A percentile compares a stretch with the other conserved stretches of the same genome.
These are phyloP conservation scores for Bathynomus jamesi DNA, from an alignment of 1,140 invertebrate genomes.

Conservation along the genomic window DNA sequence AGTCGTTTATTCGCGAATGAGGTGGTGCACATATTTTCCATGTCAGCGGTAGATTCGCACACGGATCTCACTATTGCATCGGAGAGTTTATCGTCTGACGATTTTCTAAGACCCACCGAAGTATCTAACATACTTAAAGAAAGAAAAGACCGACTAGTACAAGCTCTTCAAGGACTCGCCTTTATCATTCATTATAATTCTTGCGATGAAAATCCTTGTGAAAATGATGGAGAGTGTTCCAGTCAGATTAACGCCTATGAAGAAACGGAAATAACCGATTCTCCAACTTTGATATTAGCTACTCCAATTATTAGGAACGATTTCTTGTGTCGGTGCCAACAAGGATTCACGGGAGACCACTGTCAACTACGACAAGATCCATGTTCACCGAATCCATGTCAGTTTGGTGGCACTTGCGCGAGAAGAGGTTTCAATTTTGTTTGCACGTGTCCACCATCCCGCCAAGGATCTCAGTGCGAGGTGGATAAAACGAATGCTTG, in stretches of 20 bases:
- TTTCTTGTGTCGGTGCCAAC: conserved; percentile 69
- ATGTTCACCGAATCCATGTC: conserved; percentile 82
- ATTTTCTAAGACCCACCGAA: conserved; percentile 54
- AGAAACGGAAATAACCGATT: conserved; percentile 59
- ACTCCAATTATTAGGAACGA: conserved; percentile 68
- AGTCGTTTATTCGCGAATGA: conserved; percentile 48
- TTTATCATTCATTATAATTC: conserved; percentile 40
- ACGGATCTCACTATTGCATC: conserved; percentile 64
- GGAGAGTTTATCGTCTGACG: conserved; percentile 44
- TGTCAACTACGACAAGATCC: conserved; percentile 81
- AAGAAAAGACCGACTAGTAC: conserved; percentile 56
- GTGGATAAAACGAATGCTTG: conserved; percentile 71
- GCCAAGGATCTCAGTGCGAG: conserved; percentile 77
- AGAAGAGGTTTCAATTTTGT: conserved; percentile 71
- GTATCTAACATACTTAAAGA: conserved; percentile 55
- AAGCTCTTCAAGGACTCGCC: conserved; percentile 50
- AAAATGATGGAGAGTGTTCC: conserved; percentile 53
- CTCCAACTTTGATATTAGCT: conserved; percentile 66
- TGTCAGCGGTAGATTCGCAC: conserved; percentile 43
- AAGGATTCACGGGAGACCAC: conserved; percentile 62
- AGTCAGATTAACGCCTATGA: conserved; percentile 61
- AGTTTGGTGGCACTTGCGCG: conserved; percentile 67
- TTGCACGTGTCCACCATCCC: conserved; percentile 65
- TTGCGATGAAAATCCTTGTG: conserved; percentile 41
- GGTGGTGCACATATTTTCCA: conserved; percentile 55